phyloP scores from a whole-genome alignment of 1,140 invertebrate genomes.

The Periplaneta americana region DNA sequence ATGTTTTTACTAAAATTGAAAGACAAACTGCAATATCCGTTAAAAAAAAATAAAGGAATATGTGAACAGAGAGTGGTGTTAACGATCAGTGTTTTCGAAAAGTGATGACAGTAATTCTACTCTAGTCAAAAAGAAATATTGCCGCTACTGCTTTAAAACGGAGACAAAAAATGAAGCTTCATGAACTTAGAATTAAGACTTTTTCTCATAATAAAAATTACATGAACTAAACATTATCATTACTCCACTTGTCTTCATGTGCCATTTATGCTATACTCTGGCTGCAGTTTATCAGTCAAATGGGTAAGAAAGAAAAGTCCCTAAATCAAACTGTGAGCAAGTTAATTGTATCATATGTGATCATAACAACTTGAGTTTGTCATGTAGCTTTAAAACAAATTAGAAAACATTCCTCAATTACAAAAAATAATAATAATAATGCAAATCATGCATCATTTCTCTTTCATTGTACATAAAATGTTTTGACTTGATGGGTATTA shows the following conservation, averaged over 20 bases:
- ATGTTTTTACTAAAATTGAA: neutral
- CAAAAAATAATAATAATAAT: too few species aligned
- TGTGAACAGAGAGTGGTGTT: neutral
- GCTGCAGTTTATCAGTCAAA: neutral
- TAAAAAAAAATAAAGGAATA: too few species aligned
- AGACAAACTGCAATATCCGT: neutral
- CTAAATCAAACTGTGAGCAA: neutral
- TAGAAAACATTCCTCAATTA: slow-evolving; percentile 3
- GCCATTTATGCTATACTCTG: neutral
- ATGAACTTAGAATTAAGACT: neutral
- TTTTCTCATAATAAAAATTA: neutral
- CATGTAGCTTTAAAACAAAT: slow-evolving; percentile 1
- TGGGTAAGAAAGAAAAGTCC: neutral
- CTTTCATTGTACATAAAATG: slow-evolving; percentile 3
- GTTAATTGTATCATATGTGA: neutral
- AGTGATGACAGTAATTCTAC: neutral
- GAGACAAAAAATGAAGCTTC: neutral
- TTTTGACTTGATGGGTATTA: neutral
- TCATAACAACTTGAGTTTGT: neutral
- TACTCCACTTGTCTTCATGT: neutral
- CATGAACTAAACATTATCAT: neutral
- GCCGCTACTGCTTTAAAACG: neutral
- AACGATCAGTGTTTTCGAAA: neutral
- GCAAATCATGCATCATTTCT: neutral
- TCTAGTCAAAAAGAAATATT: neutral